These are phyloP conservation scores for Poeciliopsis retropinna DNA, from an alignment of 2,113 vertebrate genomes.

Conservation along the genomic window DNA sequence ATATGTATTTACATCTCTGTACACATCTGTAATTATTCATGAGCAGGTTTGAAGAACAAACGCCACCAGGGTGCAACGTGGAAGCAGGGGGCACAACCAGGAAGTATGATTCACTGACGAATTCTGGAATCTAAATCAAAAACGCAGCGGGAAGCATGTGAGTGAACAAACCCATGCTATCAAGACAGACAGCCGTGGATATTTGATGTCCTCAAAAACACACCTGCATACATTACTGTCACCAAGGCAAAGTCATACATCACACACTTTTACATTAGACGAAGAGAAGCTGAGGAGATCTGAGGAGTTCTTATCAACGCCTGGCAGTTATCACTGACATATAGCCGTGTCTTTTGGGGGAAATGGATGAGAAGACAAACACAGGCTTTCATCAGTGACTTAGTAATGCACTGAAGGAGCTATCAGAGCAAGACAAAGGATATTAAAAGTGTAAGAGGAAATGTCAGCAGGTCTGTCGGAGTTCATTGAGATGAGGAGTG, in stretches of 20 bases:
- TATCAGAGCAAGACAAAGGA: constrained; percentile 72
- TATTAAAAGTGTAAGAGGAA: constrained; percentile 71
- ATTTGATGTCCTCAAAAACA: constrained; percentile 40
- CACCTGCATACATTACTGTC: constrained; percentile 47
- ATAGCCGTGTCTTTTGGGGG: constrained; percentile 53
- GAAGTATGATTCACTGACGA: constrained; percentile 63
- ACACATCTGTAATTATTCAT: constrained; percentile 42
- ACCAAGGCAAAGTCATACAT: constrained; percentile 32
- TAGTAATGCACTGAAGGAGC: constrained; percentile 65
- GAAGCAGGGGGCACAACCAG: constrained; percentile 45
- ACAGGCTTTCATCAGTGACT: constrained; percentile 55
- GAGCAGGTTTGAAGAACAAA: constrained; percentile 18
- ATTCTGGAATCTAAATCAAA: constrained; percentile 60
- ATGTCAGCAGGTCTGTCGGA: constrained; percentile 46
- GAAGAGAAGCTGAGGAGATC: constrained; percentile 32
- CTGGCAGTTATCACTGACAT: constrained; percentile 56
- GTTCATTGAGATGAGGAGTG: constrained; percentile 49
- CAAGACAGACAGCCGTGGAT: constrained; percentile 11
- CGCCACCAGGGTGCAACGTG: constrained; percentile 16
- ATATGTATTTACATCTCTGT: neutral
- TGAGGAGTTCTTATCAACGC: constrained; percentile 49
- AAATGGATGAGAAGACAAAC: constrained; percentile 60
- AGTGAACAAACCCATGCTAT: constrained; percentile 24
- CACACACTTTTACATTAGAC: constrained; percentile 23
- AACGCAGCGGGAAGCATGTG: constrained; percentile 44